Evolutionary conservation across 2,888 invertebrate genomes (phyloP).

Genomic region (Autographa gamma): DNA sequence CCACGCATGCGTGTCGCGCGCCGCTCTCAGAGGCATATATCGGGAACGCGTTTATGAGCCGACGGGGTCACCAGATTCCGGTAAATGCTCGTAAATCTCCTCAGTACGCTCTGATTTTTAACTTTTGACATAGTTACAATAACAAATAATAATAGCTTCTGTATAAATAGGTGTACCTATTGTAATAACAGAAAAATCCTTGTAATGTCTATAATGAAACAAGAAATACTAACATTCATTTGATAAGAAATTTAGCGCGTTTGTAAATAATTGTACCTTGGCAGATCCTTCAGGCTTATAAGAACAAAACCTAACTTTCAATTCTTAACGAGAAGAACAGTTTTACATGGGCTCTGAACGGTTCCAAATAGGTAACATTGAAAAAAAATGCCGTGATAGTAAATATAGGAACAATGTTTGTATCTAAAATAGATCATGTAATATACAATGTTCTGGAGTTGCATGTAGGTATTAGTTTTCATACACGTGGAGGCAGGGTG

Average conservation of each 20-base stretch:
- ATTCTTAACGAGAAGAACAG: too few species aligned
- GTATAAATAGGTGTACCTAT: conserved; percentile 31
- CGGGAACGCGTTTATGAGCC: conserved; percentile 82
- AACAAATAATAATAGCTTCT: conserved; percentile 66
- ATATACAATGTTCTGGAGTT: neutral
- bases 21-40: conserved; percentile 65
- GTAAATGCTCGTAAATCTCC: conserved; percentile 82
- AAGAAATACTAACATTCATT: neutral
- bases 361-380: too few species aligned
- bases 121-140: conserved; percentile 76
- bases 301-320: too few species aligned
- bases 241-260: too few species aligned
- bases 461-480: conserved; percentile 32
- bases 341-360: too few species aligned
- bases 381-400: too few species aligned
- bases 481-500: conserved; percentile 66
- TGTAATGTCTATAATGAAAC: neutral
- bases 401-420: too few species aligned
- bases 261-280: too few species aligned
- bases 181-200: neutral
- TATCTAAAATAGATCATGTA: neutral
- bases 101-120: conserved; percentile 75
- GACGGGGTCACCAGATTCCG: conserved; percentile 85
- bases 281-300: too few species aligned
- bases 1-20: conserved; percentile 49